phyloP scores from a whole-genome alignment of 2,113 vertebrate genomes.

The Ptilonorhynchus violaceus region DNA sequence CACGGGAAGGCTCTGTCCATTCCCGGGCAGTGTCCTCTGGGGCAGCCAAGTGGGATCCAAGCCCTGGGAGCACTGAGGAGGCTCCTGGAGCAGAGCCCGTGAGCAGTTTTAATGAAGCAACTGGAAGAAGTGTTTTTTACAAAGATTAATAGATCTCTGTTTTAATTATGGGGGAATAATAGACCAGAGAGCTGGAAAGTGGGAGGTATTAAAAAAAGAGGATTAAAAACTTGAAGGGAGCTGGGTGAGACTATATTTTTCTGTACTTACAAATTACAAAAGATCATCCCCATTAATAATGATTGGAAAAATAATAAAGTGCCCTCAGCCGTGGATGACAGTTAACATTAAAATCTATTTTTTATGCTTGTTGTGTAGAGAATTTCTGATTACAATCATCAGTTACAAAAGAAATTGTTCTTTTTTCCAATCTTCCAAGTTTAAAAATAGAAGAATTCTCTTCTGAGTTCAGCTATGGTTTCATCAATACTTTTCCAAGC shows the following conservation, averaged over 20 bases:
- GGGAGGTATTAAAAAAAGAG: neutral
- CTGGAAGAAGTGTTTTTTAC: neutral
- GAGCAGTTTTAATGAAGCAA: neutral
- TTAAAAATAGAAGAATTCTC: slow-evolving; percentile 46
- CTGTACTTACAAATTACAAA: neutral
- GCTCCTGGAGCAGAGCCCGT: fast-evolving
- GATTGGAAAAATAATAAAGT: slow-evolving; percentile 27
- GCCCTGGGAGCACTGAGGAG: fast-evolving
- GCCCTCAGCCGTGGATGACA: neutral
- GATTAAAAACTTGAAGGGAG: slow-evolving; percentile 11
- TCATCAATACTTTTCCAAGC: slow-evolving; percentile 65
- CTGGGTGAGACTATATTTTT: neutral
- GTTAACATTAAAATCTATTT: slow-evolving; percentile 33
- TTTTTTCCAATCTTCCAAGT: neutral
- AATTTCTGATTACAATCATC: slow-evolving; percentile 45
- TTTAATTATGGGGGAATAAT: slow-evolving; percentile 35
- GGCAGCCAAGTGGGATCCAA: neutral
- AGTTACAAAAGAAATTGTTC: neutral
- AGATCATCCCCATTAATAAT: slow-evolving; percentile 46
- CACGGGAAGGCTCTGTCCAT: fast-evolving
- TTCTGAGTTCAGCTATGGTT: slow-evolving; percentile 59
- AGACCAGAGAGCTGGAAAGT: neutral
- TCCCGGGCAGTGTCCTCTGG: fast-evolving
- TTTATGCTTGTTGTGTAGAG: slow-evolving; percentile 57
- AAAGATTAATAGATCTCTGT: neutral